phyloP scores from a whole-genome alignment of 2,113 vertebrate genomes.

The Melanerpes aurifrons region DNA sequence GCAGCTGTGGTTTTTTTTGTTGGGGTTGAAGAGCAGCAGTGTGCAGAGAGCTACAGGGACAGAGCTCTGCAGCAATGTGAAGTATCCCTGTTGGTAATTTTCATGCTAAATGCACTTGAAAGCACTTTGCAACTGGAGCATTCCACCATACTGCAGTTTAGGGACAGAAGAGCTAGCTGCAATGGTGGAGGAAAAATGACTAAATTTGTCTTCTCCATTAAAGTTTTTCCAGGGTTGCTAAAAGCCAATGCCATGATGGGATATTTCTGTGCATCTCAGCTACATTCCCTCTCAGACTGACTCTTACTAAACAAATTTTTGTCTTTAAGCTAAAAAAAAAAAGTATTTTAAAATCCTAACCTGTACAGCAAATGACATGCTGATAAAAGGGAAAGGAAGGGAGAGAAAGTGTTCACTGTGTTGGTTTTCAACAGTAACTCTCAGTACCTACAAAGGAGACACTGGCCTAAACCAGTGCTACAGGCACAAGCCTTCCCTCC shows the following conservation, averaged over 20 bases:
- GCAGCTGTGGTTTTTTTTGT: not conserved
- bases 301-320: not conserved
- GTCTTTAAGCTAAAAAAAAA: not conserved
- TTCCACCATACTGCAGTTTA: not conserved
- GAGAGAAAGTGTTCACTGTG: not conserved
- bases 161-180: not conserved
- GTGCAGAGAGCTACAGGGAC: not conserved
- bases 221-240: not conserved
- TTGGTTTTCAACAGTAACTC: not conserved
- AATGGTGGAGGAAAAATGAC: not conserved
- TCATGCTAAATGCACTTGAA: not conserved
- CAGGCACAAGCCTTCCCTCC: not conserved
- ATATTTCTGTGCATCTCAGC: not conserved
- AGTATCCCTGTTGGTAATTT: not conserved
- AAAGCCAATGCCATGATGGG: accelerated
- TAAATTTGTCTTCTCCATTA: not conserved
- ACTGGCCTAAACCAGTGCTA: not conserved
- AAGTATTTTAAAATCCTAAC: not conserved
- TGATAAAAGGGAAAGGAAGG: not conserved
- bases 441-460: not conserved
- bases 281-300: not conserved
- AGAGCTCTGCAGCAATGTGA: not conserved
- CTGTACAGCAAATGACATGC: not conserved
- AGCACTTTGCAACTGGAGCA: not conserved
- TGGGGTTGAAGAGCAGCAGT: not conserved